Base-by-base conservation (phyloP, 2,888 invertebrate species). In the Leptopilina myrica region DNA sequence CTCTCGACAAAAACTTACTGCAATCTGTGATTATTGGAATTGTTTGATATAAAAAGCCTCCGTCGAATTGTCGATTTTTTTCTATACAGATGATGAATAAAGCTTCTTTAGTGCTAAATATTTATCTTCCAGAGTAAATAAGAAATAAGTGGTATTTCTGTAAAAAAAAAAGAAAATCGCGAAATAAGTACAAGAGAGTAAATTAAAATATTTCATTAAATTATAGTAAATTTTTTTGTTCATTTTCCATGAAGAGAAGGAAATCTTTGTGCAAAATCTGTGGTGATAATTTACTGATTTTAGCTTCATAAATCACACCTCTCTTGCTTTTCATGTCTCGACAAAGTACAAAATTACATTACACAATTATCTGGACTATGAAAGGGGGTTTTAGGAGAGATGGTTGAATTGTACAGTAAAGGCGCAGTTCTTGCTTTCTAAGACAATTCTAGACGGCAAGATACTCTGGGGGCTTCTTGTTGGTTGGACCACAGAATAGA, bases 341-440 rank as follows among this genome's bases (percentile, higher is more conserved):
- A 59, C 64, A 73, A 75, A 78, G 53, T 56, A 40, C 66, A 76
- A 77, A 81, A 81, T 67, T 81, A 53, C 78, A 80, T 80, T 69
- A 78, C 76, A 76, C 78, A 80, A 79, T 82, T 81, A 81, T 80
- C 78, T 82, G 64, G 77, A 82, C 80, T 69, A 76, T 69, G 69
- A 76, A 56, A 78, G 64, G 78, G 46, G 49, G 9, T 49, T 49
- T 49, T 4, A 49, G 49, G 65, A 43, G 49, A 8, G 46, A 43
- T 64, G 56, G 56, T 53, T 40, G 56, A 12, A 59, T 59, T 46
- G 33, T 69, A 65, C 43, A 26, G 15, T 62, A 20, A 62, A 46
- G 8, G 62, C 0, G 7, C 53, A 59, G 77, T 64, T 26, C 56
- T 64, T 73, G 64, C 43, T 66, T 65, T 66, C 76, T 66, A 76